These are phyloP conservation scores for Scaptomyza tumidula DNA, from an alignment of 2,888 invertebrate species.

Conservation along the genomic window DNA sequence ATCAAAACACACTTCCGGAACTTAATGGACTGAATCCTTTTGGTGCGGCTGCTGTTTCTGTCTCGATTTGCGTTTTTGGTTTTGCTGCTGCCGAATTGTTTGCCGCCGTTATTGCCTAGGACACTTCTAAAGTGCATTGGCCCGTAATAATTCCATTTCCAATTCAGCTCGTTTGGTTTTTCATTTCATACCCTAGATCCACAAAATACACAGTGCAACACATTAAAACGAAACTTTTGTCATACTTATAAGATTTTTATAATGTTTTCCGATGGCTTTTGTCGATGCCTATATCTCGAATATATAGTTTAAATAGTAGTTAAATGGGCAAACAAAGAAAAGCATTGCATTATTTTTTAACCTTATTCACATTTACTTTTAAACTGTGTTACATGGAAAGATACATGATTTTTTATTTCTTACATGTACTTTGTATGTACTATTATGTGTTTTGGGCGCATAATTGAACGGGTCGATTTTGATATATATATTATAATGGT, in stretches of 20 bases:
- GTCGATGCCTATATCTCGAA: not conserved
- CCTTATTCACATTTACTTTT: too few relatives aligned
- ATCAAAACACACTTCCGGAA: slow-evolving; percentile 82
- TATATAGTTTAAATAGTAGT: too few relatives aligned
- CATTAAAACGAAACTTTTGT: not conserved
- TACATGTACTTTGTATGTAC: too few relatives aligned
- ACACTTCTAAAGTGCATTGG: slow-evolving; percentile 71
- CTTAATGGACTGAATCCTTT: slow-evolving; percentile 85
- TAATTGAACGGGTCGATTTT: too few relatives aligned
- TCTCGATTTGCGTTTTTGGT: slow-evolving; percentile 50
- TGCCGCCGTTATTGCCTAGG: slow-evolving; percentile 22
- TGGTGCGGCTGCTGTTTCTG: slow-evolving; percentile 55
- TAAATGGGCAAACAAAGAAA: too few relatives aligned
- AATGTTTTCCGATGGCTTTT: not conserved
- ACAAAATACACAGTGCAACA: not conserved
- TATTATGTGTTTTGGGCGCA: too few relatives aligned
- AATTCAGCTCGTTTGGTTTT: slow-evolving; percentile 4
- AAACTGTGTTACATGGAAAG: too few relatives aligned
- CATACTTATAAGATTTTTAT: not conserved
- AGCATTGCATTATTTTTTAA: too few relatives aligned
- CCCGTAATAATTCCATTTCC: slow-evolving; percentile 61
- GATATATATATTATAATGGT: too few relatives aligned
- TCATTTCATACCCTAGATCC: not conserved
- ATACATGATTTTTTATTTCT: too few relatives aligned
- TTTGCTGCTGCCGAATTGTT: slow-evolving; percentile 17